phyloP scores from a whole-genome alignment of 53 echinoderm and acorn worm genomes.

The Temnopleurus reevesii region DNA sequence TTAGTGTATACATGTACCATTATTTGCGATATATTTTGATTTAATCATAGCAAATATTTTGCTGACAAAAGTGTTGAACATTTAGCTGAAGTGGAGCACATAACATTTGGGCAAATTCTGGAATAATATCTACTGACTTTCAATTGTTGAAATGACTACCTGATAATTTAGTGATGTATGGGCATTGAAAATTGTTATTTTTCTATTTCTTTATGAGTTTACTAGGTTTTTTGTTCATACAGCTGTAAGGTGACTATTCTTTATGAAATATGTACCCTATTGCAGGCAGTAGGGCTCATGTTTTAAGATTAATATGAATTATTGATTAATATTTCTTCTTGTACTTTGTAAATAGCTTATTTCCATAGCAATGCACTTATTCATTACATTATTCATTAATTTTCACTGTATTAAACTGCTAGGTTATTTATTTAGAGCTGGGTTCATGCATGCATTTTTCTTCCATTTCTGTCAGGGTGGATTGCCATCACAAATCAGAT shows the following conservation, averaged over 20 bases:
- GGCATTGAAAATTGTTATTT: neutral
- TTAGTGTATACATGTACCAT: neutral
- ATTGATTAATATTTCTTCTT: neutral
- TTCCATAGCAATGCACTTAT: neutral
- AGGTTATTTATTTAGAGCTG: neutral
- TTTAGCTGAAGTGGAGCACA: too few species aligned
- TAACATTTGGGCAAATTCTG: too few species aligned
- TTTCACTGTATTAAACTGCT: neutral
- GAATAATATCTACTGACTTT: too few species aligned
- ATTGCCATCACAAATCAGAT: too few species aligned
- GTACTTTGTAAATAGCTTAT: slow-evolving; percentile 6
- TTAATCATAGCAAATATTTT: neutral
- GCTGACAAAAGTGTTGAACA: neutral
- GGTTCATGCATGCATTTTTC: neutral
- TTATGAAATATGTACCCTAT: neutral
- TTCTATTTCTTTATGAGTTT: too few species aligned
- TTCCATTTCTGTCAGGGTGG: too few species aligned
- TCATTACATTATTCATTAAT: neutral
- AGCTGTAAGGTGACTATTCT: neutral
- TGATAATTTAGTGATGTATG: neutral
- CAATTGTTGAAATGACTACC: neutral
- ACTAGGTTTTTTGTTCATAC: neutral
- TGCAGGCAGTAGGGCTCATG: slow-evolving; percentile 9
- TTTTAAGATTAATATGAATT: neutral
- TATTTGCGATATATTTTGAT: neutral